Evolutionary conservation across 2,888 invertebrate genomes (phyloP).

Genomic region (Ichneumoninae sp.): DNA sequence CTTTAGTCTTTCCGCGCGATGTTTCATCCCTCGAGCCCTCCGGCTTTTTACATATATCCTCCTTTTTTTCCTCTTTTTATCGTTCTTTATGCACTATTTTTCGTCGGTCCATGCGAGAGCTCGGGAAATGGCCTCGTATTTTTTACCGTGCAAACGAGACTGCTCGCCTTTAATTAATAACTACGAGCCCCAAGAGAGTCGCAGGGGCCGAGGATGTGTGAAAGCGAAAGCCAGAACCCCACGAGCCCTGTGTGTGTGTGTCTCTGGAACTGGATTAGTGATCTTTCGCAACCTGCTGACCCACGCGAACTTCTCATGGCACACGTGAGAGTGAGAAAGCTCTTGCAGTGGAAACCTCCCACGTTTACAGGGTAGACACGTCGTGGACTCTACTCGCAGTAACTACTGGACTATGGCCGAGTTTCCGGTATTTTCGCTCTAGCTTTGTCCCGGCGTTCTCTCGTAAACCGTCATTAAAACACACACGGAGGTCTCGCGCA

Average conservation of each 20-base stretch:
- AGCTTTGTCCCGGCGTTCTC: conserved; percentile 2
- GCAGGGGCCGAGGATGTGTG: conserved; percentile 20
- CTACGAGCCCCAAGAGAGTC: conserved; percentile 26
- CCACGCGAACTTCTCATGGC: conserved; percentile 18
- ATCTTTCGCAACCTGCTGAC: conserved; percentile 46
- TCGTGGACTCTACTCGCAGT: conserved; percentile 33
- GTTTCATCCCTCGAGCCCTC: conserved; percentile 3
- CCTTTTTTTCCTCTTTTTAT: conserved; percentile 7
- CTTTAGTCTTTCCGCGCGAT: conserved; percentile 4
- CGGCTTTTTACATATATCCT: conserved; percentile 9
- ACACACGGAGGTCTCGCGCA: conserved; percentile 4
- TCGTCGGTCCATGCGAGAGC: conserved; percentile 24
- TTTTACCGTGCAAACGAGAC: conserved; percentile 31
- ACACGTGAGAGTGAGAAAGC: conserved; percentile 4
- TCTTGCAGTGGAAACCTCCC: not conserved
- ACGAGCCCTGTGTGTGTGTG: not conserved
- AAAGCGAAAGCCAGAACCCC: conserved; percentile 12
- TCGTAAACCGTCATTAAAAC: conserved; percentile 44
- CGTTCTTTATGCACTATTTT: conserved; percentile 39
- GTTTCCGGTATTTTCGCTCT: conserved; percentile 15
- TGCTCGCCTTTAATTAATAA: conserved; percentile 54
- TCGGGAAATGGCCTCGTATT: conserved; percentile 33
- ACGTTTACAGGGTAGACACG: conserved; percentile 42
- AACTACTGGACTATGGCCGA: conserved; percentile 25
- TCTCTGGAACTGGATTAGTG: conserved; percentile 46